A percentile compares a stretch with the other conserved stretches of the same genome.
These are phyloP conservation scores for Solenodon paradoxus DNA, from an alignment of 2,113 vertebrate species.

Conservation along the genomic window DNA sequence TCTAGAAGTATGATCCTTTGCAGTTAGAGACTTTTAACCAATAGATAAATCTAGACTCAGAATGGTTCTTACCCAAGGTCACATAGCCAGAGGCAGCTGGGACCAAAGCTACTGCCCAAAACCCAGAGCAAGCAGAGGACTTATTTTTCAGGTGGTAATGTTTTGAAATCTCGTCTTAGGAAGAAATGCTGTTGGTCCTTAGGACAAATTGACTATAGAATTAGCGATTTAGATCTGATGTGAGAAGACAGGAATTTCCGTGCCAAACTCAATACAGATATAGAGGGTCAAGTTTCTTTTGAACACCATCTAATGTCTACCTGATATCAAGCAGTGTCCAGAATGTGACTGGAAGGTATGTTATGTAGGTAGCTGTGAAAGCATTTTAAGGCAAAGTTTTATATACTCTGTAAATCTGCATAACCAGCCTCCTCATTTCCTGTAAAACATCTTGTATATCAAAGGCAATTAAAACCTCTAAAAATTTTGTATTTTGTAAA, in stretches of 20 bases:
- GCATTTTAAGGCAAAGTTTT: conserved; percentile 56
- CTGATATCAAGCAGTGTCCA: conserved; percentile 19
- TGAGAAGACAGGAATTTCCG: not conserved
- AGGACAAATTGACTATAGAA: not conserved
- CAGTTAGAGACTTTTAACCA: not conserved
- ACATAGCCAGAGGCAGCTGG: not conserved
- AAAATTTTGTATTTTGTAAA: conserved; percentile 47
- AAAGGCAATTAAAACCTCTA: conserved; percentile 48
- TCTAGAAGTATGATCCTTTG: not conserved
- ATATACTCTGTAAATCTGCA: conserved; percentile 14
- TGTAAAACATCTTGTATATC: conserved; percentile 45
- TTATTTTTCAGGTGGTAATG: not conserved
- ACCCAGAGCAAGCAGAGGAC: not conserved
- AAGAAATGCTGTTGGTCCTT: not conserved
- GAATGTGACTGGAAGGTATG: conserved; percentile 58
- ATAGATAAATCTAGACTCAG: not conserved
- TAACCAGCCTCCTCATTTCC: not conserved
- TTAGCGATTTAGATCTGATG: not conserved
- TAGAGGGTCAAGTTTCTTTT: not conserved
- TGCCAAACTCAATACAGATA: not conserved
- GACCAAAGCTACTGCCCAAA: not conserved
- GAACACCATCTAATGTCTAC: not conserved
- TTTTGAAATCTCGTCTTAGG: conserved; percentile 13
- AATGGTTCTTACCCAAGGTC: not conserved
- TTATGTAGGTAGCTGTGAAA: not conserved